phyloP scores from a whole-genome alignment of 2,113 vertebrate species.

The Telmatochromis sp. region DNA sequence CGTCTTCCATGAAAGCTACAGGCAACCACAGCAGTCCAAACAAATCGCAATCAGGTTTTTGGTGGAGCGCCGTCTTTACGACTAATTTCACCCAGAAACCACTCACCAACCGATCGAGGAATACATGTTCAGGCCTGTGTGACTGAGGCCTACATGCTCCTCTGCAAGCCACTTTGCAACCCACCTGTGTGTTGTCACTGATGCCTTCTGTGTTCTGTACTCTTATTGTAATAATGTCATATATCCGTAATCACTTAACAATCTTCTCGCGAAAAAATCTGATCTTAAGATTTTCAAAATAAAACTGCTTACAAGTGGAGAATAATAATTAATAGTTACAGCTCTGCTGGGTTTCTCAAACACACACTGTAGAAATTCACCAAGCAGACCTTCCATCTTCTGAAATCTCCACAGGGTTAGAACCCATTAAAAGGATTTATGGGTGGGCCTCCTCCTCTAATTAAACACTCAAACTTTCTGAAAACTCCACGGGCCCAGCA shows the following conservation, averaged over 20 bases:
- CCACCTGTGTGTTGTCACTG: background rate
- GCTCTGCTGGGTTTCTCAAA: background rate
- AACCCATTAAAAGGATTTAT: background rate
- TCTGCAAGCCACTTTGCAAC: background rate
- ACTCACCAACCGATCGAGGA: background rate
- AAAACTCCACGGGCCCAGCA: background rate
- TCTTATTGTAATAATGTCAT: background rate
- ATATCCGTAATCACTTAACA: background rate
- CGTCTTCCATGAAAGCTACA: background rate
- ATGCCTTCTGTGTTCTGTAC: background rate
- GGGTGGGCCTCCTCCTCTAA: background rate
- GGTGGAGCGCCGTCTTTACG: background rate
- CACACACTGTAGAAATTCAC: background rate
- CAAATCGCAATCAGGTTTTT: background rate
- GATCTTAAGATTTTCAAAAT: background rate
- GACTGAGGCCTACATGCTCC: background rate
- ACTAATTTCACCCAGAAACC: background rate
- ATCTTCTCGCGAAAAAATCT: background rate
- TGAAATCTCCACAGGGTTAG: background rate
- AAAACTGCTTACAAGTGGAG: background rate
- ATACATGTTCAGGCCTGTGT: background rate
- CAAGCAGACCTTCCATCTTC: background rate
- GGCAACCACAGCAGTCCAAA: background rate
- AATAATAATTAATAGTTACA: background rate
- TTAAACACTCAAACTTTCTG: background rate